These are phyloP conservation scores for Tetramorium alpestre DNA, from an alignment of 1,140 invertebrate genomes.

Conservation along the genomic window DNA sequence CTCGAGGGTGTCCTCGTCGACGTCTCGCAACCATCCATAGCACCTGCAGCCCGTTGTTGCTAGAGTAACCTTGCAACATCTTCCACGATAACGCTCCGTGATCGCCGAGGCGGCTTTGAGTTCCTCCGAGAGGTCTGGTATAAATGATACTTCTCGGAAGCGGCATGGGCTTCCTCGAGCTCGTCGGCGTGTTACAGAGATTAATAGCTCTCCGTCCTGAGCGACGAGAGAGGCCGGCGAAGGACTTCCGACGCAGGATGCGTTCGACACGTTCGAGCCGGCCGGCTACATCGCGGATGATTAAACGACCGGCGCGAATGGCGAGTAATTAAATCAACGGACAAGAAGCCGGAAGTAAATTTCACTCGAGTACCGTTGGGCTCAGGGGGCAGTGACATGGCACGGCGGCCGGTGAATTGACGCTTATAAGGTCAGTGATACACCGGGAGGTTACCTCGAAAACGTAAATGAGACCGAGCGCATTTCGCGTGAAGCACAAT, in stretches of 20 bases:
- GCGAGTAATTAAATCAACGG: slow-evolving; percentile 58
- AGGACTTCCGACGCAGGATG: slow-evolving; percentile 70
- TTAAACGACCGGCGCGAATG: slow-evolving; percentile 63
- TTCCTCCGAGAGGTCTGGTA: slow-evolving; percentile 27
- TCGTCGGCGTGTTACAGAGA: slow-evolving; percentile 58
- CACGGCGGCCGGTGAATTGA: slow-evolving; percentile 8
- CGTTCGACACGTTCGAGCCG: slow-evolving; percentile 69
- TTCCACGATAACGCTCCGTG: slow-evolving; percentile 68
- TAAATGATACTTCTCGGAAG: slow-evolving; percentile 68
- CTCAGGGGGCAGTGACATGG: slow-evolving; percentile 35
- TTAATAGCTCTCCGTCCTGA: slow-evolving; percentile 68
- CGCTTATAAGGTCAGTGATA: slow-evolving; percentile 62
- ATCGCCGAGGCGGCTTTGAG: slow-evolving; percentile 41
- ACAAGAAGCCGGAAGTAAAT: slow-evolving; percentile 52
- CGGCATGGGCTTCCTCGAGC: slow-evolving; percentile 33
- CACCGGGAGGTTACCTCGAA: slow-evolving; percentile 11
- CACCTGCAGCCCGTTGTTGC: slow-evolving; percentile 63
- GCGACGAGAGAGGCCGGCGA: slow-evolving; percentile 37
- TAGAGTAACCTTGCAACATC: slow-evolving; percentile 61
- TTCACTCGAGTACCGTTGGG: slow-evolving; percentile 23
- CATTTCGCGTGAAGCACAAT: slow-evolving; percentile 61
- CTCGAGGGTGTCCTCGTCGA: slow-evolving; percentile 34
- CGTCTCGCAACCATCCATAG: not conserved
- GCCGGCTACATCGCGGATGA: slow-evolving; percentile 61
- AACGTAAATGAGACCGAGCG: slow-evolving; percentile 63